Percentiles rank a stretch among this genome's conserved stretches.
Conservation (phyloP, 2,888 invertebrate species). For the Neoascia interrupta region DNA sequence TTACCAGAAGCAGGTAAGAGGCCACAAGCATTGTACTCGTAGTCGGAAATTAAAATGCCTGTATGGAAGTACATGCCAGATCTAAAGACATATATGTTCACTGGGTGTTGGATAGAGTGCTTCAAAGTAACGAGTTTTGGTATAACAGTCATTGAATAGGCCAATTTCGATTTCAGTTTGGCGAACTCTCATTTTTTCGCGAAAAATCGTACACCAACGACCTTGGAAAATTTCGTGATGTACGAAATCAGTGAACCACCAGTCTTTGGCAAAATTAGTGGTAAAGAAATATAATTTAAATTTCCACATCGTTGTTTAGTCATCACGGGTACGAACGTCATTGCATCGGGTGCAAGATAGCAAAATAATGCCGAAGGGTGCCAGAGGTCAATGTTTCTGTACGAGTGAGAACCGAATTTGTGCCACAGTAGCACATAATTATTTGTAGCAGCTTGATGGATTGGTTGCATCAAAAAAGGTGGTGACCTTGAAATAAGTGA, state of each 20-base stretch:
- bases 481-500: too few relatives aligned
- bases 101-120: slow-evolving; percentile 24
- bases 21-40: slow-evolving; percentile 44
- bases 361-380: too few relatives aligned
- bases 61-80: slow-evolving; percentile 31
- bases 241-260: slow-evolving; percentile 16
- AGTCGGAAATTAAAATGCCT: slow-evolving; percentile 60
- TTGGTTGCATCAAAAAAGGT: too few relatives aligned
- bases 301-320: slow-evolving; percentile 66
- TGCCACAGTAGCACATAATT: too few relatives aligned
- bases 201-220: slow-evolving; percentile 29
- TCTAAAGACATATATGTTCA: slow-evolving; percentile 33
- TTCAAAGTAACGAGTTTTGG: slow-evolving; percentile 37
- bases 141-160: slow-evolving; percentile 6
- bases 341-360: too few relatives aligned
- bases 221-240: slow-evolving; percentile 63
- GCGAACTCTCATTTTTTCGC: slow-evolving; percentile 28
- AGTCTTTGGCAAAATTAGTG: slow-evolving; percentile 8
- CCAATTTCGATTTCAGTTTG: slow-evolving; percentile 26
- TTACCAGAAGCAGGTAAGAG: slow-evolving; percentile 53
- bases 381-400: too few relatives aligned
- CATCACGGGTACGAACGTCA: too few relatives aligned
- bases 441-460: too few relatives aligned
- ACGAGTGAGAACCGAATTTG: too few relatives aligned
- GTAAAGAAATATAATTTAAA: slow-evolving; percentile 49